Evolutionary conservation across 2,113 vertebrate species (phyloP).

Genomic region (Phrynocephalus versicolor): DNA sequence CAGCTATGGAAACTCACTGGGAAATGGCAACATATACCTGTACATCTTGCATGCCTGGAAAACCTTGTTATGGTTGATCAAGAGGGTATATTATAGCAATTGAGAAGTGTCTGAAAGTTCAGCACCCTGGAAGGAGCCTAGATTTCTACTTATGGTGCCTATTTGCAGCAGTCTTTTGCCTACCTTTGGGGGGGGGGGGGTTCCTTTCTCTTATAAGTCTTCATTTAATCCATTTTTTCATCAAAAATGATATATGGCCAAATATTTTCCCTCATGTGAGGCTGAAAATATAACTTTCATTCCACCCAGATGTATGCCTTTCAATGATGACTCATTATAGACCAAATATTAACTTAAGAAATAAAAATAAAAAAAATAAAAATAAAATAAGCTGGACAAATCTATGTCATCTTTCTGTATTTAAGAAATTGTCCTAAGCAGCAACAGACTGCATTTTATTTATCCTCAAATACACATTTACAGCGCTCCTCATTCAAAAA

Average conservation of each 20-base stretch:
- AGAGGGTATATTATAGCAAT: too few species aligned
- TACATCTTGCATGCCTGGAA: too few species aligned
- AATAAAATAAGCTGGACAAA: not conserved
- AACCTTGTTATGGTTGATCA: not conserved
- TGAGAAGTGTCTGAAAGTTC: too few species aligned
- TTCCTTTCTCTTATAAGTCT: constrained; percentile 7
- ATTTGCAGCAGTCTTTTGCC: not conserved
- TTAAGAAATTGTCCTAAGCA: not conserved
- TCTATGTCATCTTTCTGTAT: constrained; percentile 29
- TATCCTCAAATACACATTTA: constrained; percentile 32
- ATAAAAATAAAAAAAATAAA: fast-evolving
- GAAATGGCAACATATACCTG: constrained; percentile 1
- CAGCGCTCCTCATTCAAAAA: constrained; percentile 11
- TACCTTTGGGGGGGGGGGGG: too few species aligned
- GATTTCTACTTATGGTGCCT: not conserved
- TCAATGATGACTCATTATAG: not conserved
- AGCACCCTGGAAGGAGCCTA: constrained; percentile 19
- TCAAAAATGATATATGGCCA: too few species aligned
- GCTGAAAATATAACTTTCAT: not conserved
- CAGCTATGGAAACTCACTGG: not conserved
- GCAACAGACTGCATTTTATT: constrained; percentile 4
- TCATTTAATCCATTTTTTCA: not conserved
- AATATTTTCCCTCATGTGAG: not conserved
- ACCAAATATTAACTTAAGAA: not conserved
- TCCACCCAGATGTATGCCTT: not conserved